A percentile compares a stretch with the other conserved stretches of the same genome.
phyloP scores from a whole-genome alignment of 1,140 invertebrate species.

The Drosophila punjabiensis region DNA sequence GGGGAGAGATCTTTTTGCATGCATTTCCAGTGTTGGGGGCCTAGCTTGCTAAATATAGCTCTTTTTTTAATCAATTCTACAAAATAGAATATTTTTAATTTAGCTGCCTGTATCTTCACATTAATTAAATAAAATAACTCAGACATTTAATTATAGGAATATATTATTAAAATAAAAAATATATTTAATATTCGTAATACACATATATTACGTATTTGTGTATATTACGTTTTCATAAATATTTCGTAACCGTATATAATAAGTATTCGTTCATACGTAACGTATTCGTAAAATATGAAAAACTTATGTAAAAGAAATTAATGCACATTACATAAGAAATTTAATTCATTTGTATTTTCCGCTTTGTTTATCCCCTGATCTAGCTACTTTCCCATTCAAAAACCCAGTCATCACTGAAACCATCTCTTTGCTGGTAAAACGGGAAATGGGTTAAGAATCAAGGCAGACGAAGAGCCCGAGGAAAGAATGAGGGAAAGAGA shows the following conservation, averaged over 20 bases:
- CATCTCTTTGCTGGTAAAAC: constrained; percentile 31
- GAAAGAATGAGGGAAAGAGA: constrained; percentile 27
- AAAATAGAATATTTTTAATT: background rate
- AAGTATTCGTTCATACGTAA: background rate
- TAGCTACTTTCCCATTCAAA: background rate
- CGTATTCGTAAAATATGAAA: background rate
- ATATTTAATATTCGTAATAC: background rate
- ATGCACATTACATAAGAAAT: background rate
- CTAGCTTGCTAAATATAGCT: background rate
- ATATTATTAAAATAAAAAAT: background rate
- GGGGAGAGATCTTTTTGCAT: constrained; percentile 27
- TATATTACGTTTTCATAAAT: background rate
- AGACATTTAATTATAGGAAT: background rate
- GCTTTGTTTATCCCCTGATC: background rate
- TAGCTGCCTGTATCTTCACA: no score
- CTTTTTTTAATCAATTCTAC: no score
- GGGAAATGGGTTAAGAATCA: constrained; percentile 76
- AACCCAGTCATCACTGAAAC: background rate
- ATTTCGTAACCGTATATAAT: background rate
- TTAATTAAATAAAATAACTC: background rate
- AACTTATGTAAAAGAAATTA: background rate
- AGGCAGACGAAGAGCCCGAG: constrained; percentile 25
- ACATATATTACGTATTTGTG: background rate
- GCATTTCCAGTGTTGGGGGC: background rate
- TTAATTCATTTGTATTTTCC: background rate